Evolutionary conservation across 2,797 vertebrate genomes (phyloP), one percentile per base, ranked within the genome.

Genomic region (Podargus strigoides): DNA sequence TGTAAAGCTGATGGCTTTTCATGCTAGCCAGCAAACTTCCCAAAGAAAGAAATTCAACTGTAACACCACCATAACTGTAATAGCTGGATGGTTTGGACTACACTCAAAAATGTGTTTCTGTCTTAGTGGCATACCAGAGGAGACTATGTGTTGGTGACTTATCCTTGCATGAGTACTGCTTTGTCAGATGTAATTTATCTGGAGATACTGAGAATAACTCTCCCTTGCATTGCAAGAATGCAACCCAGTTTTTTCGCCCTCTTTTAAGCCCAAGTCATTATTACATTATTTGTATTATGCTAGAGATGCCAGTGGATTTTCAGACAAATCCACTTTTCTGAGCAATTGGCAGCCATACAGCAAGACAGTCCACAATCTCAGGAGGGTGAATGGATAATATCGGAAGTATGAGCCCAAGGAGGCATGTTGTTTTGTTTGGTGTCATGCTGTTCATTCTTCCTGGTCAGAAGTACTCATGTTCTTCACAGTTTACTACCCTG

Each of bases 101-200:
- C 14, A 46, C n/a, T 24, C 94, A 94, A 83, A 91, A 42, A 13
- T 58, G 30, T 91, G 30, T 91, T 95, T 87, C 34, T 58, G 42
- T 86, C 34, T 81, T 72, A 69, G 23, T 78, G 62, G 79, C 89
- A 91, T 93, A 68, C 87, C 69, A 95, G 59, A 91, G 77, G 60
- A 72, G 68, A 46, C 80, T 90, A 30, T 76, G 75, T 91, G 60
- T 85, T 19, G 50, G n/a, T 94, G 76, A 83, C 87, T 93, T 83
- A 15, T 83, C 17, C 80, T 87, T 87, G 60, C n/a, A 46, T 81
- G 80, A 90, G 49, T 94, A 56, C 82, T 58, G 68, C 87, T 95
- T 96, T 96, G 89, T 93, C 62, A 93, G 70, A 87, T 78, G n/a
- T 58, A 85, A 66, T 95, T 93, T 69, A 50, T 84, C 73, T 94